Conservation (phyloP, 1,140 invertebrate species). For the Trinorchestia longiramus region DNA sequence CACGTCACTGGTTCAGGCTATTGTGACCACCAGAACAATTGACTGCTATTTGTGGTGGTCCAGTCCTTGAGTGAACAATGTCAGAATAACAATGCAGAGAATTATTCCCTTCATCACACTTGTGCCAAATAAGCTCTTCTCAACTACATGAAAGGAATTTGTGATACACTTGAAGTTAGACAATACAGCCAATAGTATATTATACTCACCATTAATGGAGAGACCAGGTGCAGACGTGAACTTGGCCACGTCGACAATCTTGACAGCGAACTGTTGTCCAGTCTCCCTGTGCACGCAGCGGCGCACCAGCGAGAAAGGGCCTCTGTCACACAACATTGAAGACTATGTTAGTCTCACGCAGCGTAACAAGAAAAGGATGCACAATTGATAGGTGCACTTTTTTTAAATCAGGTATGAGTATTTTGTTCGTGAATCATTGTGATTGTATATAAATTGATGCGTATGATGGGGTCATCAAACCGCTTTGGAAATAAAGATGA, state of each 20-base stretch:
- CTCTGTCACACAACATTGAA: slow-evolving; percentile 76
- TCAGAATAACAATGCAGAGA: background rate
- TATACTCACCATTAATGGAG: slow-evolving; percentile 87
- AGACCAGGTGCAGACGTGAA: slow-evolving; percentile 96
- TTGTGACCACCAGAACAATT: background rate
- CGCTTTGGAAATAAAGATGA: too few relatives aligned
- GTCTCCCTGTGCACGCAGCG: slow-evolving; percentile 96
- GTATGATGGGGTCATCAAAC: too few relatives aligned
- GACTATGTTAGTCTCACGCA: too few relatives aligned
- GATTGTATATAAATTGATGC: too few relatives aligned
- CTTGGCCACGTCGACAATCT: slow-evolving; percentile 98
- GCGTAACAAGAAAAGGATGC: background rate
- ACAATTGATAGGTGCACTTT: too few relatives aligned
- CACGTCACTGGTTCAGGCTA: background rate
- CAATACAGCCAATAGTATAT: background rate
- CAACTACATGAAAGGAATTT: background rate
- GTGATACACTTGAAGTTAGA: background rate
- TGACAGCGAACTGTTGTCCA: slow-evolving; percentile 95
- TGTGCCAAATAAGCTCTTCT: background rate
- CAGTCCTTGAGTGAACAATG: background rate
- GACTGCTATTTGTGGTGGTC: background rate
- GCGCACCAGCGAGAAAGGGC: slow-evolving; percentile 95
- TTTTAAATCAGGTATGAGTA: too few relatives aligned
- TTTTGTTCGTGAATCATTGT: too few relatives aligned
- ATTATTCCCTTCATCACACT: background rate